Base-by-base conservation (phyloP, 2,888 invertebrate genomes). In the Gymnoscelis rufifasciata region DNA sequence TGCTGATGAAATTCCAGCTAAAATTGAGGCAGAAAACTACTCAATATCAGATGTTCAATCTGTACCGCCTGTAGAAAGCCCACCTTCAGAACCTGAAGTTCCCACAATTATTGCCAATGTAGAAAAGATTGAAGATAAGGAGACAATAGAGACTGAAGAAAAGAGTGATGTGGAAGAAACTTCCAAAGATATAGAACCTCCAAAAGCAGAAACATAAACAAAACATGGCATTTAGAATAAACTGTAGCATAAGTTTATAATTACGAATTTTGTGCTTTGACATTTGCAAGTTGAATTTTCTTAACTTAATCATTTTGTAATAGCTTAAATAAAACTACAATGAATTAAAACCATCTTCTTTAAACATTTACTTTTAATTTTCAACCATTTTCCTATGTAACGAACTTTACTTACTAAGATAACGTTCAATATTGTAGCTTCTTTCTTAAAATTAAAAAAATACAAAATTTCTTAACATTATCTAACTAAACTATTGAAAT, bases 11-110 rank as follows among this genome's bases (percentile, higher is more conserved):
- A 49, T 55, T 30, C 49, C 60, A 26, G 53, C 64, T 15, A 70
- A 71, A 57, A 56, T 66, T 30, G 65, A 83, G 56, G 64, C 76
- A 14, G 86, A 84, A 43, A 77, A 82, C 48, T 83, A 84, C 57
- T 79, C 83, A 42, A 83, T 87, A 58, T 74, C 81, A 56, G 86
- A 84, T 74, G 81, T 86, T 1, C 79, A 80, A 43, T 81, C 83
- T 7, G 82, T 81, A 56, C 55, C 84, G 54, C 71, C 76, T 10
- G 61, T 66, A 40, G 52, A 14, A 29, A 15, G 19, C 1, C 6
- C 11, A 5, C 15, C 35, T 8, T 19, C 12, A 19, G 29, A 29
- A 19, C 7, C 29, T 19, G 29, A 19, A 8, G 28, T 29, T 1
- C 12, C 29, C 33, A 35, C 19, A 33, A 64, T 69, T 36, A 40